These are phyloP conservation scores for Spongilla lacustris DNA, from an alignment of 37 sponge, comb jelly and placozoan species.

Conservation along the genomic window DNA sequence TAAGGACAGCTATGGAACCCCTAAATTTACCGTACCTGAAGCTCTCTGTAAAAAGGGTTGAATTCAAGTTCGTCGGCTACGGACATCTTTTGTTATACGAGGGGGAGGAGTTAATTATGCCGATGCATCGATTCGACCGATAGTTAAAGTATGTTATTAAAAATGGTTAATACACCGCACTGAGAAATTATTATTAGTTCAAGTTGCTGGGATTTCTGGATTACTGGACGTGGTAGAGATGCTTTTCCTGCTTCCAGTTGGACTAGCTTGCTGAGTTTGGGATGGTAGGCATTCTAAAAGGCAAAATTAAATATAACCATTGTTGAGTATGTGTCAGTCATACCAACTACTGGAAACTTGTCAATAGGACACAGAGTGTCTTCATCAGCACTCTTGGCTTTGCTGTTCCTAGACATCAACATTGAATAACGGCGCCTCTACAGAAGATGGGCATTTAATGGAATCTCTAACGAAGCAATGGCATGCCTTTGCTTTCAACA, in stretches of 20 bases:
- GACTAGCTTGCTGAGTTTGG: not conserved
- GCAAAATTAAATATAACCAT: no score
- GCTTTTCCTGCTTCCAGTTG: not conserved
- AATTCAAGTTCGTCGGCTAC: slow-evolving; percentile 58
- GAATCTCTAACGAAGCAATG: not conserved
- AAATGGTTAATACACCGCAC: not conserved
- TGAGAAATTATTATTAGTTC: not conserved
- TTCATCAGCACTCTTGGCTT: not conserved
- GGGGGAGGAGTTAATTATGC: not conserved
- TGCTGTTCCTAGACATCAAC: not conserved
- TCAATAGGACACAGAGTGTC: not conserved
- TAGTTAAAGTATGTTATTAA: not conserved
- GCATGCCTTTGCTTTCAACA: not conserved
- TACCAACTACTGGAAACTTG: not conserved
- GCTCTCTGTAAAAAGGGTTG: slow-evolving; percentile 68
- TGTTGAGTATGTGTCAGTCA: not conserved
- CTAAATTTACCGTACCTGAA: slow-evolving; percentile 41
- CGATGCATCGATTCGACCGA: no score
- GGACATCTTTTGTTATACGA: slow-evolving; percentile 5
- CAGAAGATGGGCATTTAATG: not conserved
- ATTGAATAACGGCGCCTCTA: not conserved
- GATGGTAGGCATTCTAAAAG: not conserved
- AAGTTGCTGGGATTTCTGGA: not conserved
- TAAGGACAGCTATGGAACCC: no score
- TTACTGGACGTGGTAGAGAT: not conserved